Conservation (phyloP, 2,797 vertebrate species). For the Fratercula arctica region DNA sequence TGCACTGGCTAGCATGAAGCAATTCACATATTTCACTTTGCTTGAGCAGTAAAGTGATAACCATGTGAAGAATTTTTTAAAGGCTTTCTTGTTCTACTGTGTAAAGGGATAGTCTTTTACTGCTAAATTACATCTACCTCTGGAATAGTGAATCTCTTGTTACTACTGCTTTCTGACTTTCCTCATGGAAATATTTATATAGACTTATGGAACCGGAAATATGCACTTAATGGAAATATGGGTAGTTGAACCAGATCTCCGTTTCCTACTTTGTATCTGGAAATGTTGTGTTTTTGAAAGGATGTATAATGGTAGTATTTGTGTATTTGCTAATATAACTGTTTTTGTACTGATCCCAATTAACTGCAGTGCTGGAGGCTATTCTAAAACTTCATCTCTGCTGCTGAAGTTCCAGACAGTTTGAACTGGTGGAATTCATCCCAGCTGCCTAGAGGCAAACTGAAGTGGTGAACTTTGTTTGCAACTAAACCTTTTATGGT, state of each 20-base stretch:
- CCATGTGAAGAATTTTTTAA: neutral
- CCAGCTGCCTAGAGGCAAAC: neutral
- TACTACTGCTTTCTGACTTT: neutral
- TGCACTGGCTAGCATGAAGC: neutral
- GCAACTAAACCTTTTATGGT: neutral
- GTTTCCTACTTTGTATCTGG: neutral
- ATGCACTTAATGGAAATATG: neutral
- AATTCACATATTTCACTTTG: neutral
- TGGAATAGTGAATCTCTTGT: neutral
- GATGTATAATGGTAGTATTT: neutral
- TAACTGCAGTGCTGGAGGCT: constrained; percentile 1
- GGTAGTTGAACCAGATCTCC: neutral
- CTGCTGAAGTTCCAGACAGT: neutral
- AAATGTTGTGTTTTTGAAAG: neutral
- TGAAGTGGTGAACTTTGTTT: neutral
- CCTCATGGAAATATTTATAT: neutral
- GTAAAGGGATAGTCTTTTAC: neutral
- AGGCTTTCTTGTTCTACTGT: neutral
- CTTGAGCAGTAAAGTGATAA: constrained; percentile 6
- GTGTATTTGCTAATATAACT: neutral
- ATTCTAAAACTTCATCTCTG: neutral
- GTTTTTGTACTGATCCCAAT: neutral
- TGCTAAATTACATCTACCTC: neutral
- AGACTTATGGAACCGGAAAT: neutral
- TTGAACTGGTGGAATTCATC: constrained; percentile 21